Base-by-base conservation (phyloP, 1,140 invertebrate genomes). In the Atopsyche davidsoni region DNA sequence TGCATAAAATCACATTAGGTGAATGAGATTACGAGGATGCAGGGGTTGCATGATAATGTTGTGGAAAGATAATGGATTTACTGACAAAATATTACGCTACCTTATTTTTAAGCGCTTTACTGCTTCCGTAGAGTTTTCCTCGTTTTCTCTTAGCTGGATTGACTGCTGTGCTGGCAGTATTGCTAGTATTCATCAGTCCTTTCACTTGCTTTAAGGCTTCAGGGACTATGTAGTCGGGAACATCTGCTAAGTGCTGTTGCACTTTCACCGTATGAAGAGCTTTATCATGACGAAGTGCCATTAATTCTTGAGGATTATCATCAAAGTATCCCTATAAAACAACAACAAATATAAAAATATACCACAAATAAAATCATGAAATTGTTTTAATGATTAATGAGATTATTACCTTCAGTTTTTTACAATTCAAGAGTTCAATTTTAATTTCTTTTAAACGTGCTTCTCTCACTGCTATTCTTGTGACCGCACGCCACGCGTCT, bases 391-490 rank as follows among this genome's bases (percentile, higher is more conserved):
- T 36, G n/a, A n/a, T n/a, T n/a, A n/a, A n/a, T n/a, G n/a, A n/a
- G n/a, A n/a, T n/a, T n/a, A n/a, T n/a, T 63, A 85, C 86, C 78
- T 96, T 92, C 4, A 98, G 70, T 73, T 95, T 94, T 64, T 92
- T 79, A 48, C 91, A 96, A 63, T 90, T 93, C 24, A 98, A 75
- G 28, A 99, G 81, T 75, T 99, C 95, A 46, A 82, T 79, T 70
- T 92, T 92, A 38, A 99, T 97, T 79, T 99, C 96, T 63, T 92
- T 92, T 4, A 98, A 73, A 44, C 96, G 76, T 0, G 93, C 92
- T 68, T 98, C 92, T 43, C 89, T 75, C 0, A 99, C 85, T 0
- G 92, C 93, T 51, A 92, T 87, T 62, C 85, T 82, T 0, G 95
- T 98, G 1, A 96, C 89, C 1, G 92, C 89, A 60, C 86, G 82